Conservation (phyloP, 2,113 vertebrate genomes). For the Neopipo cinnamomea region DNA sequence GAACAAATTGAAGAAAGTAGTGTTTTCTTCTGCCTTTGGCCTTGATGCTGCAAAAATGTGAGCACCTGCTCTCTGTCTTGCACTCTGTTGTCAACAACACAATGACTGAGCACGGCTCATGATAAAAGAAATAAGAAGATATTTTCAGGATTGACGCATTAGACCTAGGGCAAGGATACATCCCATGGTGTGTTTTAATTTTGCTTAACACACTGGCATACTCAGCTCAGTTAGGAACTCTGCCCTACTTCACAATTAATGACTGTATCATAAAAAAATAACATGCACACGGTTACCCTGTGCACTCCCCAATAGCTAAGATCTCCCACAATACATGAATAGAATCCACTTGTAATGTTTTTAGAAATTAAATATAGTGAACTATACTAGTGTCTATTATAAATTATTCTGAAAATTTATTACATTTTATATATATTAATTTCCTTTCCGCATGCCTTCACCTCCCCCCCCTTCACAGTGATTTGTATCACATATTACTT, state of each 20-base stretch:
- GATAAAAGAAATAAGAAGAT: not conserved
- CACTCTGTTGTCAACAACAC: not conserved
- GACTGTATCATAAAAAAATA: not conserved
- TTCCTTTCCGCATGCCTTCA: slow-evolving; percentile 15
- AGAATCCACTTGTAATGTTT: not conserved
- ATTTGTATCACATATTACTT: slow-evolving; percentile 39
- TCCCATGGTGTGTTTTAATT: not conserved
- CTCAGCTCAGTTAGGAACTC: not conserved
- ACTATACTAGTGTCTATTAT: not conserved
- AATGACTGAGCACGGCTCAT: not conserved
- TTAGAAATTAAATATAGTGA: not conserved
- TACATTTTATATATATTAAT: slow-evolving; percentile 35
- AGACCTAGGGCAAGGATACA: not conserved
- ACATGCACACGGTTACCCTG: not conserved
- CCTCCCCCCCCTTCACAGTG: not conserved
- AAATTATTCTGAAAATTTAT: slow-evolving; percentile 27
- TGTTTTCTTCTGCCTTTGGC: not conserved
- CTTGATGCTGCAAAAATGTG: not conserved
- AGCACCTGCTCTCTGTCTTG: not conserved
- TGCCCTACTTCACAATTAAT: not conserved
- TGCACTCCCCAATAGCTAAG: not conserved
- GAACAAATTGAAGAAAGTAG: not conserved
- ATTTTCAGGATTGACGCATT: not conserved
- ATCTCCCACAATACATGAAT: not conserved
- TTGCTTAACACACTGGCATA: not conserved